Evolutionary conservation across 2,888 invertebrate species (phyloP), one percentile per base, ranked within the genome.

Genomic region (Hypselothyrea guttata): DNA sequence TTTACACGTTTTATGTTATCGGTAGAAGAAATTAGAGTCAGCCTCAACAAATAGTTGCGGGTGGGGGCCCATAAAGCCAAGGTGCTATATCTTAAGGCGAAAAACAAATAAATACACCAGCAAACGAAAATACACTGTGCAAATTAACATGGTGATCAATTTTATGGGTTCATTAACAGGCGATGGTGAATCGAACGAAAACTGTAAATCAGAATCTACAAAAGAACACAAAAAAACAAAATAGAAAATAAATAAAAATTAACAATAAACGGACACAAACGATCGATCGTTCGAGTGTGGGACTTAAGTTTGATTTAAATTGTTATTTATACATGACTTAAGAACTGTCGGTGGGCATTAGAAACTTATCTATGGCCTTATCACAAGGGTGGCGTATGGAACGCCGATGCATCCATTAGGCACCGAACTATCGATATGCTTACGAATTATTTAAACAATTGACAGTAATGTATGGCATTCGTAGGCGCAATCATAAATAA

Each of bases 111-210:
- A 56, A 69, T 55, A 9, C 33, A 7, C 11, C 13, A 41, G 28
- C n/a, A 35, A 22, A 16, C 15, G 15, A 46, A 4, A 22, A 16
- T 12, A 51, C 22, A 27, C 27, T 56, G 28, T 16, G 15, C 33
- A 71, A 83, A 81, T 81, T 84, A 84, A 64, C 84, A 69, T 68
- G 69, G 84, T 75, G 84, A 81, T 81, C 79, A 81, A 81, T 81
- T 81, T 81, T 84, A 84, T 84, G 84, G 71, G 83, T 82, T 78
- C 79, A 84, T 81, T 81, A 84, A 65, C 84, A 57, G 54, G 28
- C 48, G 53, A 55, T 55, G 61, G 49, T 38, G 44, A 71, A 75
- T 55, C 48, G 51, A 73, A 49, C 48, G 15, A 48, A 22, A 27
- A 41, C 13, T 7, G 22, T 11, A 18, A 16, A 22, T 11, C 49